Conservation (phyloP, 2,888 invertebrate genomes). For the Luperina testacea region DNA sequence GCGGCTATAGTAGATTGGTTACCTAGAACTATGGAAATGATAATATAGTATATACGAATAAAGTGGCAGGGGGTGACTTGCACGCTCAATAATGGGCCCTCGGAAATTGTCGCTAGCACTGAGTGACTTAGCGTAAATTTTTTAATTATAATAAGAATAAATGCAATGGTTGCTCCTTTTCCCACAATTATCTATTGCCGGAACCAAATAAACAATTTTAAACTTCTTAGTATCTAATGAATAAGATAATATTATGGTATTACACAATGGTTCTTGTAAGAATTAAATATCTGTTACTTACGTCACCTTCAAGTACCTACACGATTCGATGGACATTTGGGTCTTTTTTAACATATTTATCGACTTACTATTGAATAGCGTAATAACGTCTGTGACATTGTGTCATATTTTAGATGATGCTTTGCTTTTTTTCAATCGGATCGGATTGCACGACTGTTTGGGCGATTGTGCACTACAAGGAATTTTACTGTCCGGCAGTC, state of each 20-base stretch:
- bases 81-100: not conserved
- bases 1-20: not conserved
- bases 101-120: not conserved
- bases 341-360: slow-evolving; percentile 42
- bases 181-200: not conserved
- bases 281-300: slow-evolving; percentile 44
- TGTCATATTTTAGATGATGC: not conserved
- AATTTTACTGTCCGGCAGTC: too few relatives aligned
- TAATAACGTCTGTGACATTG: not conserved
- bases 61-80: not conserved
- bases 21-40: not conserved
- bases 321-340: slow-evolving; percentile 44
- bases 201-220: slow-evolving; percentile 3
- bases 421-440: not conserved
- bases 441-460: not conserved
- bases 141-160: not conserved
- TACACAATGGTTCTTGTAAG: slow-evolving; percentile 36
- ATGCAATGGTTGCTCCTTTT: not conserved
- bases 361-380: slow-evolving; percentile 28
- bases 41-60: not conserved
- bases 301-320: slow-evolving; percentile 31
- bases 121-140: not conserved
- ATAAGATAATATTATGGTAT: slow-evolving; percentile 15
- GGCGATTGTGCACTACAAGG: too few relatives aligned
- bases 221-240: slow-evolving; percentile 5